These are phyloP conservation scores for Cephonodes hylas DNA, from an alignment of 2,888 invertebrate genomes.

Conservation along the genomic window DNA sequence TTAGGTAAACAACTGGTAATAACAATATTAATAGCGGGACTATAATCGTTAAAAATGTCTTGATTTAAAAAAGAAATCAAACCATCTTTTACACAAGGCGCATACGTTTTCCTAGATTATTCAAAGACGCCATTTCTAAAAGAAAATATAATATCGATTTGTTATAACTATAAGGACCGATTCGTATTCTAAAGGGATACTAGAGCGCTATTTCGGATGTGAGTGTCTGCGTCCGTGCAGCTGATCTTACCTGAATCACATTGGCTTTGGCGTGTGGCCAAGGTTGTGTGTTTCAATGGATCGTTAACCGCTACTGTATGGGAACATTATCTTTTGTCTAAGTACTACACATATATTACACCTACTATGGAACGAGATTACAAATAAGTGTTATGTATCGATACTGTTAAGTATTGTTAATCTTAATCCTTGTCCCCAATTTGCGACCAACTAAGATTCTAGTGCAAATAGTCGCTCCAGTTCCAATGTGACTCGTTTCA, in stretches of 20 bases:
- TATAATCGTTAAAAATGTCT: too few relatives aligned
- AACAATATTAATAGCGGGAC: background rate
- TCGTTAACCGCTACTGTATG: conserved; percentile 44
- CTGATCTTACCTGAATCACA: conserved; percentile 43
- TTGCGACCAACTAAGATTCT: background rate
- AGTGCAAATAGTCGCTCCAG: background rate
- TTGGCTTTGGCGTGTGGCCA: conserved; percentile 56
- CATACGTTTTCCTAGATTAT: too few relatives aligned
- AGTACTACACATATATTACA: conserved; percentile 36
- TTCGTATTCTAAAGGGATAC: background rate
- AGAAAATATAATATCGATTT: too few relatives aligned
- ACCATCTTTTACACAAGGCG: too few relatives aligned
- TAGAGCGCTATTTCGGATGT: conserved; percentile 15
- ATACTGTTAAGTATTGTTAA: conserved; percentile 22
- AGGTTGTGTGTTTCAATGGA: conserved; percentile 59
- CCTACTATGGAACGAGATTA: conserved; percentile 22
- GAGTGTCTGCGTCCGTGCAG: background rate
- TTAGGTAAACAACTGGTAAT: background rate
- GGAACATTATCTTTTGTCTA: conserved; percentile 42
- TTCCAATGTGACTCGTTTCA: background rate
- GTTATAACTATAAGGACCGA: too few relatives aligned
- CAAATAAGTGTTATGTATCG: conserved; percentile 25
- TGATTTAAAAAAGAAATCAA: too few relatives aligned
- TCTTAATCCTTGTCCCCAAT: conserved; percentile 24
- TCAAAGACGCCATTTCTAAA: too few relatives aligned